A percentile compares a stretch with the other conserved stretches of the same genome.
These are phyloP conservation scores for Danio choprae DNA, from an alignment of 2,797 vertebrate genomes.

Conservation along the genomic window DNA sequence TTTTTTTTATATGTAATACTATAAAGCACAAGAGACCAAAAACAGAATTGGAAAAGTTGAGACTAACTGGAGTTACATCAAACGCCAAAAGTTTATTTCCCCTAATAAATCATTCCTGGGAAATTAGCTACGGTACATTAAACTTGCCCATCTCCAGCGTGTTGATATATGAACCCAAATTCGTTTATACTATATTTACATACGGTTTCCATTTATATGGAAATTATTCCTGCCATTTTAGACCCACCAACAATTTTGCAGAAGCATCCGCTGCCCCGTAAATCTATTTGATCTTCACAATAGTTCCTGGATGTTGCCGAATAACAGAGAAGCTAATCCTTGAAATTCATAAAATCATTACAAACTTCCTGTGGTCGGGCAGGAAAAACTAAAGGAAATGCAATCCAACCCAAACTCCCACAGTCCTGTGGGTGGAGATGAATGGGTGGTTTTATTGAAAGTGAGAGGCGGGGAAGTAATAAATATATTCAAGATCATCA, in stretches of 20 bases:
- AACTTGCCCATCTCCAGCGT: constrained; percentile 12
- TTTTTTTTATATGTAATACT: neutral
- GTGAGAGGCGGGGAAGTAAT: constrained; percentile 54
- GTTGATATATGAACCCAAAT: constrained; percentile 23
- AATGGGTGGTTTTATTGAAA: constrained; percentile 56
- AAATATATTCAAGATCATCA: constrained; percentile 57
- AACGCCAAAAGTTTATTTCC: constrained; percentile 2
- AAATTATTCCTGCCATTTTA: constrained; percentile 30
- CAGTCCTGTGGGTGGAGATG: constrained; percentile 49
- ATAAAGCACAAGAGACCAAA: neutral
- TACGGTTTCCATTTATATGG: constrained; percentile 37
- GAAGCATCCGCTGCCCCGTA: constrained; percentile 8
- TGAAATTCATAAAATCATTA: constrained; percentile 51
- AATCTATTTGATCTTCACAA: constrained; percentile 28
- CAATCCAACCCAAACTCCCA: constrained; percentile 22
- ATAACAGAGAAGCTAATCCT: constrained; percentile 33
- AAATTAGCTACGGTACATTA: constrained; percentile 37
- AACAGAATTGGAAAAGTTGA: neutral
- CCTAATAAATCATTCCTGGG: constrained; percentile 11
- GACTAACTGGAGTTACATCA: neutral
- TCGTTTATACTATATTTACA: constrained; percentile 43
- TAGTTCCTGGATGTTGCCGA: constrained; percentile 30
- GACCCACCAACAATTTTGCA: constrained; percentile 3
- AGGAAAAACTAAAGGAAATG: constrained; percentile 27
- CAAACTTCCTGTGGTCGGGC: constrained; percentile 12